phyloP scores from a whole-genome alignment of 2,113 vertebrate genomes.

The Tinamus guttatus region DNA sequence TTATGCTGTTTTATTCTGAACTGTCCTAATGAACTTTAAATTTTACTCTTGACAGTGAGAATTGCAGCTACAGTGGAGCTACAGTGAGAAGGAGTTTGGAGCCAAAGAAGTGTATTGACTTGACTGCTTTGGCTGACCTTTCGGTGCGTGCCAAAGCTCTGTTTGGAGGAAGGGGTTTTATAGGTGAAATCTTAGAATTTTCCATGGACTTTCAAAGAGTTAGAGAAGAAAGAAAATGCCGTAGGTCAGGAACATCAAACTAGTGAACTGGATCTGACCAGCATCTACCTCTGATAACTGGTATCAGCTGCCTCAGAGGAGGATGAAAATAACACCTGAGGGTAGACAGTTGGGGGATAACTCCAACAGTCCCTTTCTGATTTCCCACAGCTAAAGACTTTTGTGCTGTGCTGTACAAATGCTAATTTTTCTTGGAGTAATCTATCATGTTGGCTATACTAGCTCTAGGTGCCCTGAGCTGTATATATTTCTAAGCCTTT shows the following conservation, averaged over 20 bases:
- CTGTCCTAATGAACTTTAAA: not conserved
- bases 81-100: not conserved
- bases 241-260: not conserved
- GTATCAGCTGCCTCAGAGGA: not conserved
- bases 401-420: not conserved
- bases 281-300: not conserved
- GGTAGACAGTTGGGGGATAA: not conserved
- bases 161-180: not conserved
- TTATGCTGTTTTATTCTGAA: not conserved
- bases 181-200: not conserved
- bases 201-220: not conserved
- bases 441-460: not conserved
- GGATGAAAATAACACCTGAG: not conserved
- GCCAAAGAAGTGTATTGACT: fast-evolving
- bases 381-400: not conserved
- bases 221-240: not conserved
- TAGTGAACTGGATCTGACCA: not conserved
- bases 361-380: not conserved
- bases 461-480: not conserved
- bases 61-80: not conserved
- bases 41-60: not conserved
- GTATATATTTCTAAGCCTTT: not conserved
- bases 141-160: not conserved
- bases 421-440: not conserved
- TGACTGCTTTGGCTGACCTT: not conserved